Evolutionary conservation across 2,888 invertebrate genomes (phyloP).

Genomic region (Luffia ferchaultella): DNA sequence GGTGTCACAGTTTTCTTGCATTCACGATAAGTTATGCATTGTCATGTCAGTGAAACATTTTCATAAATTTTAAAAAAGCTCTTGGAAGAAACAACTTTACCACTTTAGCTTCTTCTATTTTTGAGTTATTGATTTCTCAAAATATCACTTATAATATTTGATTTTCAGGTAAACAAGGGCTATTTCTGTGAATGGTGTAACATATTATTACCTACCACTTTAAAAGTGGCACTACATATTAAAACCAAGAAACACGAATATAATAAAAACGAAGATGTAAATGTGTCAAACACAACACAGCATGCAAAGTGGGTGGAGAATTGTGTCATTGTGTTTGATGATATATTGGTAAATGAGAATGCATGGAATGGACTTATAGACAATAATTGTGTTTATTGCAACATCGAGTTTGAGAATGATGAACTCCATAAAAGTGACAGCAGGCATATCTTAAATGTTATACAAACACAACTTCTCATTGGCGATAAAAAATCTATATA

Average conservation of each 20-base stretch:
- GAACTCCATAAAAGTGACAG: neutral
- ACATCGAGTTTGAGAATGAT: neutral
- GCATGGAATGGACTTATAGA: neutral
- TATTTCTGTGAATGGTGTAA: neutral
- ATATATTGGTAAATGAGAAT: neutral
- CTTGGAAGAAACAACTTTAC: too few species aligned
- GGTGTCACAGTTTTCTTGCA: too few species aligned
- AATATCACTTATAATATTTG: too few species aligned
- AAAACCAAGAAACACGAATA: neutral
- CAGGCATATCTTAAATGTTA: neutral
- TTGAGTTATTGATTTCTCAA: too few species aligned
- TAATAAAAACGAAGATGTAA: neutral
- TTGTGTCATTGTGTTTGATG: neutral
- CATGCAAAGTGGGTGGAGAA: neutral
- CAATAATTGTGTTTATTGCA: neutral
- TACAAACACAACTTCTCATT: neutral
- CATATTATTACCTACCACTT: neutral
- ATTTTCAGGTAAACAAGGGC: neutral
- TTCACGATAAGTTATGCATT: too few species aligned
- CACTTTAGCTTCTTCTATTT: too few species aligned
- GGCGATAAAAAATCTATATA: neutral
- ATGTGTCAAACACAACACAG: neutral
- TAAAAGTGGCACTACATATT: neutral
- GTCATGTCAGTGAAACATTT: too few species aligned
- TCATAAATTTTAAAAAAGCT: too few species aligned